Conservation (phyloP, 2,888 invertebrate species). For the Lasioglossum pauxillum region DNA sequence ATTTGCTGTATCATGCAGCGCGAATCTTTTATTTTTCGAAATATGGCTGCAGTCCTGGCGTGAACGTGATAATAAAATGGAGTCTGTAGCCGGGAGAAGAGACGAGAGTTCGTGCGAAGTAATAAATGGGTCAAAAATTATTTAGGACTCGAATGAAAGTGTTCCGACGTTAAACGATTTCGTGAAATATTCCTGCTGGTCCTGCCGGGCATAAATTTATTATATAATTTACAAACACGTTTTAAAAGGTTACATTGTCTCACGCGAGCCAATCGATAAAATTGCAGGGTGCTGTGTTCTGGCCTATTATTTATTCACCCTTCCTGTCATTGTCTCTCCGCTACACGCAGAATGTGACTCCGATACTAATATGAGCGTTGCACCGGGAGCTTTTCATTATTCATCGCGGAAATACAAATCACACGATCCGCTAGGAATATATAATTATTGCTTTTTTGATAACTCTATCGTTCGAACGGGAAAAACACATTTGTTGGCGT, state of each 20-base stretch:
- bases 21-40: not conserved
- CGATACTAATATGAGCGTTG: not conserved
- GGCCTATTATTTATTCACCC: conserved; percentile 5
- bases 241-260: not conserved
- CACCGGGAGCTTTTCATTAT: not conserved
- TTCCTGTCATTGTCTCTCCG: conserved; percentile 8
- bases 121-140: not conserved
- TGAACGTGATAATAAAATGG: not conserved
- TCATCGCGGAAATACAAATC: not conserved
- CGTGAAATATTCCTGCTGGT: not conserved
- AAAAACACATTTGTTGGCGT: not conserved
- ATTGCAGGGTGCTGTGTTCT: not conserved
- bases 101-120: not conserved
- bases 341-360: not conserved
- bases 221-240: not conserved
- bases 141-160: not conserved
- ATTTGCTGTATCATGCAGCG: not conserved
- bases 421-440: not conserved
- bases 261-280: conserved; percentile 1
- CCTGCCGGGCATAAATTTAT: not conserved
- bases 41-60: not conserved
- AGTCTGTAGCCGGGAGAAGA: not conserved
- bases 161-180: not conserved
- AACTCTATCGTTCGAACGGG: not conserved
- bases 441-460: not conserved